Evolutionary conservation across 2,888 invertebrate genomes (phyloP).

Genomic region (Dynastes hyllus): DNA sequence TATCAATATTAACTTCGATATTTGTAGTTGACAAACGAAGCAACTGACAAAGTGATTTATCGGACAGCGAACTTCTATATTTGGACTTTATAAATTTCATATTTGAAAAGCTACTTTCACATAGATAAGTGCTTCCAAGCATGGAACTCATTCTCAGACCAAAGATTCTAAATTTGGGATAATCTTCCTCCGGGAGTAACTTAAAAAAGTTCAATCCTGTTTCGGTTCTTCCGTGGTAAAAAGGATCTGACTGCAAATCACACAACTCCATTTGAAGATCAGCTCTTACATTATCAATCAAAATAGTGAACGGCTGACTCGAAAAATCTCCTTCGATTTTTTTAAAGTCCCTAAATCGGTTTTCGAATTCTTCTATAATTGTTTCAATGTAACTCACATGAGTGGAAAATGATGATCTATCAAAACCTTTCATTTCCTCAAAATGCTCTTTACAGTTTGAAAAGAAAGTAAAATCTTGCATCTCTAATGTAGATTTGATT

Average conservation of each 20-base stretch:
- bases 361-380: no score
- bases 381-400: slow-evolving; percentile 21
- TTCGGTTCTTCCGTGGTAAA: slow-evolving; percentile 55
- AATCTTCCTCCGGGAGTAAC: slow-evolving; percentile 55
- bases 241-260: slow-evolving; percentile 17
- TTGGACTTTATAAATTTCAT: no score
- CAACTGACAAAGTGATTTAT: no score
- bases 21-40: no score
- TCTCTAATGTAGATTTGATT: slow-evolving; percentile 29
- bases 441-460: background rate
- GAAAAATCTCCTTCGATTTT: background rate
- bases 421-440: slow-evolving; percentile 52
- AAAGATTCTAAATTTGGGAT: slow-evolving; percentile 56
- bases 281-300: slow-evolving; percentile 1
- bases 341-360: slow-evolving; percentile 21
- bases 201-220: slow-evolving; percentile 54
- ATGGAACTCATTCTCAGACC: slow-evolving; percentile 12
- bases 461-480: slow-evolving; percentile 52
- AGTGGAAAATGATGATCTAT: background rate
- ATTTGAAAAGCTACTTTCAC: no score
- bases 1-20: no score
- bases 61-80: no score
- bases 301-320: background rate
- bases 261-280: slow-evolving; percentile 29
- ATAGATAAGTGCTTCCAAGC: background rate